These are phyloP conservation scores for Amblyjoppa proteus DNA, from an alignment of 2,888 invertebrate genomes.

Conservation along the genomic window DNA sequence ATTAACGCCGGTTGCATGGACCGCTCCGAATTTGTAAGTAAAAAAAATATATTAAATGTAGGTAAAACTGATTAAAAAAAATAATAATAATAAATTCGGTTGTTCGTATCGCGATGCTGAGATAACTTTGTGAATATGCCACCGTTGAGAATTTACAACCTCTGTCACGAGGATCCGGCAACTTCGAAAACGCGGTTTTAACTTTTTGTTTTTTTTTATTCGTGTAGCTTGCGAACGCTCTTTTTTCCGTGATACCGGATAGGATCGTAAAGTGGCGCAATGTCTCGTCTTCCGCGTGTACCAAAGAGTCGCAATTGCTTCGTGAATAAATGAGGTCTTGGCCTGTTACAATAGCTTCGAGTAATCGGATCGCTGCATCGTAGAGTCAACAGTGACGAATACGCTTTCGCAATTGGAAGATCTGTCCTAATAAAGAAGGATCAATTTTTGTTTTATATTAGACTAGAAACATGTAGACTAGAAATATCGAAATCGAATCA, in stretches of 20 bases:
- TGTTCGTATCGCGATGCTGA: not conserved
- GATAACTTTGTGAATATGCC: not conserved
- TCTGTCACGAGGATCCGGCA: not conserved
- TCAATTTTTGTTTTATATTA: no score
- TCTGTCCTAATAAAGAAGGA: not conserved
- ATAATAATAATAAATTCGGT: not conserved
- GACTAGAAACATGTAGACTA: no score
- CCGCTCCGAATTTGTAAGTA: slow-evolving; percentile 50
- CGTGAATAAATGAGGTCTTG: slow-evolving; percentile 33
- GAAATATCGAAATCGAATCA: no score
- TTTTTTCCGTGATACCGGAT: slow-evolving; percentile 12
- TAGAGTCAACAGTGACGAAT: not conserved
- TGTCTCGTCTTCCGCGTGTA: slow-evolving; percentile 17
- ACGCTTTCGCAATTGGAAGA: slow-evolving; percentile 20
- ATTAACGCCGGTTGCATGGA: slow-evolving; percentile 51
- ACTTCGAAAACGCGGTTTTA: not conserved
- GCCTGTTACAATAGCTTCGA: slow-evolving; percentile 21
- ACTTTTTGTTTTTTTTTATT: slow-evolving; percentile 5
- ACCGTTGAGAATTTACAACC: not conserved
- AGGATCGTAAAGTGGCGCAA: slow-evolving; percentile 6
- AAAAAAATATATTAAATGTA: not conserved
- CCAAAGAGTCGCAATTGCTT: not conserved
- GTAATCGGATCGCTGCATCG: slow-evolving; percentile 25
- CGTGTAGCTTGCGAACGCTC: not conserved
- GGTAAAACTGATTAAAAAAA: not conserved